Evolutionary conservation across 2,888 invertebrate species (phyloP), one percentile per base, ranked within the genome.

Genomic region (Rosalia funebris): DNA sequence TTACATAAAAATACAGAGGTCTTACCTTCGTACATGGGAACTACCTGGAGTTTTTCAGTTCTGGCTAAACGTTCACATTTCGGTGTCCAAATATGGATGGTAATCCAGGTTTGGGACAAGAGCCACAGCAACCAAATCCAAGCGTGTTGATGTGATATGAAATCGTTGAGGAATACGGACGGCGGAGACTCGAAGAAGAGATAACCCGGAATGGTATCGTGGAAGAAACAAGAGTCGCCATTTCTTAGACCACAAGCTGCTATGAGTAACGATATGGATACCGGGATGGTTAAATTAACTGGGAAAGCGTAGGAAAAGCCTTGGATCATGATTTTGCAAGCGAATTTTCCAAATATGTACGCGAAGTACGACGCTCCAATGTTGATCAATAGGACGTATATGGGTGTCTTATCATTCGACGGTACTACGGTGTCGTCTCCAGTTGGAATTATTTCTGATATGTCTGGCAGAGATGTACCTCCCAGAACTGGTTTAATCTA

Each of bases 301-400:
- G 98, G 98, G 72, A 98, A 93, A 0, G 98, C 96, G 77, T 96
- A 98, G 78, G 97, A 96, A 84, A 97, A 95, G 15, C 96, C 93
- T 84, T 98, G 98, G 69, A 98, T 97, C 74, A 96, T 88, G 75
- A 97, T 96, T 83, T 96, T 96, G 83, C 97, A 96, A 1, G 96
- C 95, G 71, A 96, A 96, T 83, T 97, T 97, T 66, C 95, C 95
- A 75, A 95, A 93, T 69, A 96, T 91, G 76, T 96, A 97, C 73
- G 94, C 94, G 47, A 95, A 84, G 75, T 95, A 94, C 2, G 95
- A 90, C 1, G 93, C 89, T 53, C 91, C 84, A 45, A 95, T 85
- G 82, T 96, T 95, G 34, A 96, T 86, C 5, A 94, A 80, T 46
- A 93, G 80, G 0, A 95, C 90, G 77, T 91, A 91, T 25, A 91